Percentiles rank a stretch among this genome's conserved stretches.
These are phyloP conservation scores for Drosophila auraria DNA, from an alignment of 1,140 invertebrate genomes.

Conservation along the genomic window DNA sequence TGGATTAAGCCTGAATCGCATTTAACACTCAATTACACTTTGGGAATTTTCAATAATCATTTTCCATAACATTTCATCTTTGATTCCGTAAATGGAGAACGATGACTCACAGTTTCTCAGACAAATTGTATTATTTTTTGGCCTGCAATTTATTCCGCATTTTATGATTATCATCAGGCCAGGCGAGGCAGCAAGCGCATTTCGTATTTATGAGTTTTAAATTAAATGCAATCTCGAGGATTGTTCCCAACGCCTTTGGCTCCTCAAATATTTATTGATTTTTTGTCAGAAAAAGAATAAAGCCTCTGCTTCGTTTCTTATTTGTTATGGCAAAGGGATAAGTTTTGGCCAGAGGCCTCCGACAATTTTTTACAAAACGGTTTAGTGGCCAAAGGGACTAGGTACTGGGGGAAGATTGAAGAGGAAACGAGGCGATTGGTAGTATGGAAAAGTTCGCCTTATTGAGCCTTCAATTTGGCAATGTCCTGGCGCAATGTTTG, in stretches of 20 bases:
- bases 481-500: conserved; percentile 63
- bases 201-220: conserved; percentile 82
- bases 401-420: neutral
- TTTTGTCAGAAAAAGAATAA: conserved; percentile 41
- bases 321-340: conserved; percentile 64
- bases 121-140: conserved; percentile 52
- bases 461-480: conserved; percentile 67
- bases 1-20: conserved; percentile 55
- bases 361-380: conserved; percentile 77
- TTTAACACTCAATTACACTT: conserved; percentile 75
- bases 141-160: conserved; percentile 43
- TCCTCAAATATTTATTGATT: conserved; percentile 82
- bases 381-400: conserved; percentile 54
- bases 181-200: conserved; percentile 34
- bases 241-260: conserved; percentile 38
- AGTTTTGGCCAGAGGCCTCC: conserved; percentile 55
- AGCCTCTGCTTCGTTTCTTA: conserved; percentile 10
- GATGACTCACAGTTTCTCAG: neutral
- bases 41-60: conserved; percentile 64
- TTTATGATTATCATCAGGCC: conserved; percentile 70
- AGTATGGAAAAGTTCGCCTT: conserved; percentile 53
- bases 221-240: conserved; percentile 75
- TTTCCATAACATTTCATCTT: conserved; percentile 60
- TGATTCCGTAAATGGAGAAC: conserved; percentile 10
- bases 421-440: neutral